Evolutionary conservation across 2,797 vertebrate genomes (phyloP).

Genomic region (Bucorvus abyssinicus): DNA sequence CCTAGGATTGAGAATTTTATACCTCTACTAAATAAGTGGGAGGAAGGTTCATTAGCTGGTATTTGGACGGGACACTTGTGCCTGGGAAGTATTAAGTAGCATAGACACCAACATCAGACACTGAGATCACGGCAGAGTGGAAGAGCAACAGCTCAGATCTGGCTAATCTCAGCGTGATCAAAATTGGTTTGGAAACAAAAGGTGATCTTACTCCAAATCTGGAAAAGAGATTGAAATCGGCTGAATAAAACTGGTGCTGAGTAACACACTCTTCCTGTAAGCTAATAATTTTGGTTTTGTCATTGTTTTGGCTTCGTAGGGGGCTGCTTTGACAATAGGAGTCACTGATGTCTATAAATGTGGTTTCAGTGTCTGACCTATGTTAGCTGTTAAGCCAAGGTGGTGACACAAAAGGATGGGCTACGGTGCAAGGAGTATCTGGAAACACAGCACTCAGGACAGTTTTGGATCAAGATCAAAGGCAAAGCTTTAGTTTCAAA

Average conservation of each 20-base stretch:
- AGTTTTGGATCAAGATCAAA: background rate
- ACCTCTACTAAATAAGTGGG: background rate
- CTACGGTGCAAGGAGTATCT: background rate
- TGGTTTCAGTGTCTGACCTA: background rate
- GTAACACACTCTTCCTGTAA: background rate
- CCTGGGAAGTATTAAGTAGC: background rate
- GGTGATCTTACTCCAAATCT: background rate
- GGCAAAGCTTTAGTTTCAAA: background rate
- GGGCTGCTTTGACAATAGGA: background rate
- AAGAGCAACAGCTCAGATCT: background rate
- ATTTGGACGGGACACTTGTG: background rate
- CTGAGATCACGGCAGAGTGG: background rate
- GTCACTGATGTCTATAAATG: background rate
- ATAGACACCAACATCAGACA: background rate
- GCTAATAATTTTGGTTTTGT: background rate
- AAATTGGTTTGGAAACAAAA: background rate
- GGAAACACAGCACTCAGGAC: background rate
- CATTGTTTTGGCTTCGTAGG: background rate
- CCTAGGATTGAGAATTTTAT: background rate
- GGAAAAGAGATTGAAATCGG: background rate
- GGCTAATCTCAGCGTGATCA: background rate
- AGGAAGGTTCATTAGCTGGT: background rate
- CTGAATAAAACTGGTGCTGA: background rate
- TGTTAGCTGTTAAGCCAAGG: background rate
- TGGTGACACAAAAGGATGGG: background rate